Percentiles rank a stretch among this genome's conserved stretches.
Evolutionary conservation across 2,888 invertebrate genomes (phyloP).

Genomic region (Epiblema foenella): DNA sequence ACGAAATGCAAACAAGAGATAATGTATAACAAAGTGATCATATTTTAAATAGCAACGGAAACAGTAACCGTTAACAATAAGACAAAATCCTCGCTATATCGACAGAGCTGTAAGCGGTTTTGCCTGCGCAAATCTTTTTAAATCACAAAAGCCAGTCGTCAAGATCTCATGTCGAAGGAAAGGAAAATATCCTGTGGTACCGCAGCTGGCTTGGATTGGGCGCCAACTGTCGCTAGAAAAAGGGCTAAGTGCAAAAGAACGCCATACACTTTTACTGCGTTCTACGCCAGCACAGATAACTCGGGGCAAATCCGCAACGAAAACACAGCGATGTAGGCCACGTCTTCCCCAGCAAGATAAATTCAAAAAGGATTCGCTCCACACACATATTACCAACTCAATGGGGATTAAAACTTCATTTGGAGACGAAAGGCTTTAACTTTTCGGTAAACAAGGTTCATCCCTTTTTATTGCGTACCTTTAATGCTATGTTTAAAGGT

Average conservation of each 20-base stretch:
- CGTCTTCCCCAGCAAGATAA: constrained; percentile 69
- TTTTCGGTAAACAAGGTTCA: constrained; percentile 69
- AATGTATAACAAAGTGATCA: background rate
- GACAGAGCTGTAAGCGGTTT: constrained; percentile 74
- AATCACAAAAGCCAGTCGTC: constrained; percentile 82
- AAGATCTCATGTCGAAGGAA: constrained; percentile 79
- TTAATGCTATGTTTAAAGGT: constrained; percentile 49
- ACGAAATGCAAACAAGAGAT: background rate
- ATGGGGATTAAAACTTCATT: constrained; percentile 81
- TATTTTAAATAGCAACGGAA: constrained; percentile 13
- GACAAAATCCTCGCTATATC: constrained; percentile 46
- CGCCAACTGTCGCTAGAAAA: constrained; percentile 58
- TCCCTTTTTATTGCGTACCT: constrained; percentile 72
- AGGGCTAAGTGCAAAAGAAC: constrained; percentile 10
- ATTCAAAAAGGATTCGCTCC: constrained; percentile 75
- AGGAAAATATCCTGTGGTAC: constrained; percentile 79
- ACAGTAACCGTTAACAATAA: constrained; percentile 30
- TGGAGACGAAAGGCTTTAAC: constrained; percentile 67
- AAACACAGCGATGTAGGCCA: constrained; percentile 80
- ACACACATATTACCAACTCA: constrained; percentile 75
- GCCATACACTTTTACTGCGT: constrained; percentile 5
- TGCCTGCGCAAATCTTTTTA: constrained; percentile 79
- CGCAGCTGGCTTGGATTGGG: constrained; percentile 80
- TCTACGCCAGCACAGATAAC: constrained; percentile 29
- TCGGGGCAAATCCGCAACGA: constrained; percentile 82